A percentile compares a stretch with the other conserved stretches of the same genome.
phyloP scores from a whole-genome alignment of 2,113 vertebrate genomes.

The Muscicapa adusta region DNA sequence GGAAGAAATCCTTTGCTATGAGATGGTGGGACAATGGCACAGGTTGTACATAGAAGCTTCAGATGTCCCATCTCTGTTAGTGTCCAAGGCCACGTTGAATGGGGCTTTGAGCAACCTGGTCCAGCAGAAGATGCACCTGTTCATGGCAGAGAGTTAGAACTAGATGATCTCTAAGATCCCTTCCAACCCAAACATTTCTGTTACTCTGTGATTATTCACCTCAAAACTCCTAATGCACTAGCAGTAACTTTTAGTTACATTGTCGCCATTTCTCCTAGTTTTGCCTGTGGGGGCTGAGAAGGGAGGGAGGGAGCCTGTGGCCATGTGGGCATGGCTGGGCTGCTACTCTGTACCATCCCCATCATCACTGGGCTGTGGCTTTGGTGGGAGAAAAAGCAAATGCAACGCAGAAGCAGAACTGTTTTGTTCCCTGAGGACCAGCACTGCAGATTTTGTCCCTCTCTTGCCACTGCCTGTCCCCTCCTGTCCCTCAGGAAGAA shows the following conservation, averaged over 20 bases:
- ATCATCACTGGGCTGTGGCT: not conserved
- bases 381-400: not conserved
- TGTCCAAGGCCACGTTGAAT: not conserved
- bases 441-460: not conserved
- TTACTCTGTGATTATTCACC: not conserved
- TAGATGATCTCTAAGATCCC: not conserved
- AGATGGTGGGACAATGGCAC: not conserved
- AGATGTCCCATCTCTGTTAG: not conserved
- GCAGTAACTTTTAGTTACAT: not conserved
- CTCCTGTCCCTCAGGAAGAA: not conserved
- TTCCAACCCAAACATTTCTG: not conserved
- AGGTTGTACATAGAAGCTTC: not conserved
- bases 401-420: accelerated
- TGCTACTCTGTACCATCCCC: not conserved
- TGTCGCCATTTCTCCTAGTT: not conserved
- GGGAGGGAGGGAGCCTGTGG: not conserved
- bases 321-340: accelerated
- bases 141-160: not conserved
- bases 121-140: accelerated
- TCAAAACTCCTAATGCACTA: not conserved
- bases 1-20: not conserved
- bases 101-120: not conserved
- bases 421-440: accelerated
- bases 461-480: not conserved
- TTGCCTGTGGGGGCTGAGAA: not conserved